Conservation (phyloP, 2,113 vertebrate genomes). For the Pterocles gutturalis region DNA sequence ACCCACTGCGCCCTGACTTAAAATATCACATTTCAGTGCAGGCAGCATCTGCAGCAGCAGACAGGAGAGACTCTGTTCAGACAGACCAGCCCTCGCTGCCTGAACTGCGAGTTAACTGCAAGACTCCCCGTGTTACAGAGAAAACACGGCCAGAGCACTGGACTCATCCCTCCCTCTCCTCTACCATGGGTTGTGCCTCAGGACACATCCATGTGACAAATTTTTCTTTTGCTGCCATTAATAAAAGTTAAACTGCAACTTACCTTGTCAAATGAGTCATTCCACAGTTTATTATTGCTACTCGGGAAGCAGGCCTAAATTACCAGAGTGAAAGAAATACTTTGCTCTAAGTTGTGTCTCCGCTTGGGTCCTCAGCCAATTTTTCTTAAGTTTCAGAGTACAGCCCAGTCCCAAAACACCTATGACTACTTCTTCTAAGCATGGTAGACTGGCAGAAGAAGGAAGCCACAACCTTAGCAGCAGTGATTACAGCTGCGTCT, state of each 20-base stretch:
- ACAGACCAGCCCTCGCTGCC: rapidly evolving
- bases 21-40: rapidly evolving
- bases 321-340: not conserved
- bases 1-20: rapidly evolving
- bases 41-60: not conserved
- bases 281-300: not conserved
- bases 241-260: not conserved
- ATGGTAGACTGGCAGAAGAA: not conserved
- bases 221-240: not conserved
- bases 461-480: not conserved
- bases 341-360: not conserved
- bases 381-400: not conserved
- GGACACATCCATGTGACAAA: not conserved
- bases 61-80: not conserved
- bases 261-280: not conserved
- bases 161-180: not conserved
- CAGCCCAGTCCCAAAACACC: not conserved
- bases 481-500: not conserved
- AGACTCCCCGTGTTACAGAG: not conserved
- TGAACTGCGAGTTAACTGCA: not conserved
- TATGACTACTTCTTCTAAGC: not conserved
- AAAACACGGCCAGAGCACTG: not conserved
- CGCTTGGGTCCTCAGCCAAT: not conserved
- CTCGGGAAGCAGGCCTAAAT: not conserved
- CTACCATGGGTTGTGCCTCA: not conserved